Percentiles rank a stretch among this genome's conserved stretches.
phyloP scores from a whole-genome alignment of 2,113 vertebrate species.

The Ailuropoda melanoleuca region DNA sequence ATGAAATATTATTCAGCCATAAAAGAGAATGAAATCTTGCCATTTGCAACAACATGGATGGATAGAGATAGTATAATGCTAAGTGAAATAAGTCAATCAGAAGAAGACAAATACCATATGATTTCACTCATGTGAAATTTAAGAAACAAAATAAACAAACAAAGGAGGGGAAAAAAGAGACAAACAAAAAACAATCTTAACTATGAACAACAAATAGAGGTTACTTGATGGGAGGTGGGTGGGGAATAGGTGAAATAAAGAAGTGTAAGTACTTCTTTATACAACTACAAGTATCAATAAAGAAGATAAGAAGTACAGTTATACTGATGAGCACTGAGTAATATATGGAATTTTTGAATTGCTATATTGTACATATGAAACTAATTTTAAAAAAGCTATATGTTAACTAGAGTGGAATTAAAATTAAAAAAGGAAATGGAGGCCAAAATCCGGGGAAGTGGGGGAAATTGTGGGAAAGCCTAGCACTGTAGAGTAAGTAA shows the following conservation, averaged over 20 bases:
- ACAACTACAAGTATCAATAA: too few species aligned
- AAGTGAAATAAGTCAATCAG: background rate
- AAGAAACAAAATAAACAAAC: background rate
- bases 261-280: too few species aligned
- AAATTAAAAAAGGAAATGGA: background rate
- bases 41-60: background rate
- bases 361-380: background rate
- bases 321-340: background rate
- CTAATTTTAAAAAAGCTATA: background rate
- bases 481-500: background rate
- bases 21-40: background rate
- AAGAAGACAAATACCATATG: background rate
- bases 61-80: background rate
- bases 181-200: background rate
- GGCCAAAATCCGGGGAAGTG: background rate
- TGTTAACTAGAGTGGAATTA: background rate
- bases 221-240: background rate
- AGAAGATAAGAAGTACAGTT: background rate
- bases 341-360: background rate
- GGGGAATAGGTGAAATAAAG: background rate
- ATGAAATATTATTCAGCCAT: background rate
- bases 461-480: background rate
- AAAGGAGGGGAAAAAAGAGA: background rate
- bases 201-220: background rate
- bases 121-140: background rate